Evolutionary conservation across 2,113 vertebrate species (phyloP).

Genomic region (Platycercus adscitus): DNA sequence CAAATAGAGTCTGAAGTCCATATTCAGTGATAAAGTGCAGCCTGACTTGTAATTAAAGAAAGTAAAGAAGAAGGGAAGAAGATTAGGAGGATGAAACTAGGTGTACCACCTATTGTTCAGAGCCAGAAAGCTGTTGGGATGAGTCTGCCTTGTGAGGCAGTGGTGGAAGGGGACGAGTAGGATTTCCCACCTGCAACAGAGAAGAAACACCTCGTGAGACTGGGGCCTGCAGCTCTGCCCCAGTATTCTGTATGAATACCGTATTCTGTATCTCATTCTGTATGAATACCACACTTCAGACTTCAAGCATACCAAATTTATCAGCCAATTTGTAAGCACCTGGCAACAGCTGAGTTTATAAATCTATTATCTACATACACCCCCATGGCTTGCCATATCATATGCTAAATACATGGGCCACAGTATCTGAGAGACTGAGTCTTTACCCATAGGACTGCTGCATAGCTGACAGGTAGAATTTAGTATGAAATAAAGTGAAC

Average conservation of each 20-base stretch:
- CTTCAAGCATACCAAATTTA: not conserved
- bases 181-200: not conserved
- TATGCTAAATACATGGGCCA: not conserved
- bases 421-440: not conserved
- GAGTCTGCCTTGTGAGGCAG: not conserved
- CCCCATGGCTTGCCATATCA: not conserved
- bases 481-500: not conserved
- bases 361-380: not conserved
- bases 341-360: not conserved
- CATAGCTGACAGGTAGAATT: not conserved
- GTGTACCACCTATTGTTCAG: not conserved
- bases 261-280: not conserved
- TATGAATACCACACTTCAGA: not conserved
- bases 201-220: not conserved
- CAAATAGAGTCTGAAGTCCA: not conserved
- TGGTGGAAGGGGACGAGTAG: not conserved
- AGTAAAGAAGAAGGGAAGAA: not conserved
- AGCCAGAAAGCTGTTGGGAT: not conserved
- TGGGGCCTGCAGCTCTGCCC: fast-evolving
- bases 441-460: not conserved
- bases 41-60: not conserved
- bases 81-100: not conserved
- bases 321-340: not conserved
- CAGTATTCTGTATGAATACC: too few species aligned
- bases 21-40: not conserved